Conservation (phyloP, 2,888 invertebrate species). For the Epinotia ramella region DNA sequence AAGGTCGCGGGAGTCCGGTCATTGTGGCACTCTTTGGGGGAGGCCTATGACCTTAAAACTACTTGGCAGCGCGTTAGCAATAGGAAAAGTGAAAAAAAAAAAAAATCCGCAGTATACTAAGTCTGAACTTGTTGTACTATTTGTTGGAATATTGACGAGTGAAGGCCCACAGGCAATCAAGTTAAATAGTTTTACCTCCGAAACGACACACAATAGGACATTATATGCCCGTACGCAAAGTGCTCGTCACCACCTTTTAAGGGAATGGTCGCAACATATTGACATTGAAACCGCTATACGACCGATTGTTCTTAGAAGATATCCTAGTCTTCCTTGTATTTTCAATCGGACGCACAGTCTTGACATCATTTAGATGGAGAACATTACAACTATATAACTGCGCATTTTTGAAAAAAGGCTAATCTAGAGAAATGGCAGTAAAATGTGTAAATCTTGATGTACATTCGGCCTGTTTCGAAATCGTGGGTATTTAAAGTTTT, state of each 20-base stretch:
- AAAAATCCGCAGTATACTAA: neutral
- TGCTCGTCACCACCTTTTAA: neutral
- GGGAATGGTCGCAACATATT: constrained; percentile 1
- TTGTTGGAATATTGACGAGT: neutral
- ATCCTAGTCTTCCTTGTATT: neutral
- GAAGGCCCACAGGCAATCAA: constrained; percentile 1
- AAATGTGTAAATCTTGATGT: too few relatives aligned
- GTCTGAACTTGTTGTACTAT: neutral
- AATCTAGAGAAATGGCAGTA: too few relatives aligned
- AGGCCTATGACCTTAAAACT: too few relatives aligned
- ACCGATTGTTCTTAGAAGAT: constrained; percentile 1
- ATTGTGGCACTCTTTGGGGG: too few relatives aligned
- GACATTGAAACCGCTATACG: neutral
- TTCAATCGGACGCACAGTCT: neutral
- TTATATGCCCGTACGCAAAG: neutral
- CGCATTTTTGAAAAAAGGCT: neutral
- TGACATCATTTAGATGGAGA: neutral
- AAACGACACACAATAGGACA: constrained; percentile 4
- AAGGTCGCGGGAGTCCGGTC: too few relatives aligned
- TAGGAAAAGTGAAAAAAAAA: too few relatives aligned
- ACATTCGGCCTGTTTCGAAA: too few relatives aligned
- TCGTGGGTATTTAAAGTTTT: too few relatives aligned
- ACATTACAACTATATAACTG: neutral
- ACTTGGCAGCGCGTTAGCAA: too few relatives aligned
- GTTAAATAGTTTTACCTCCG: neutral